phyloP scores from a whole-genome alignment of 2,888 invertebrate species.

The Tachystola acroxantha region DNA sequence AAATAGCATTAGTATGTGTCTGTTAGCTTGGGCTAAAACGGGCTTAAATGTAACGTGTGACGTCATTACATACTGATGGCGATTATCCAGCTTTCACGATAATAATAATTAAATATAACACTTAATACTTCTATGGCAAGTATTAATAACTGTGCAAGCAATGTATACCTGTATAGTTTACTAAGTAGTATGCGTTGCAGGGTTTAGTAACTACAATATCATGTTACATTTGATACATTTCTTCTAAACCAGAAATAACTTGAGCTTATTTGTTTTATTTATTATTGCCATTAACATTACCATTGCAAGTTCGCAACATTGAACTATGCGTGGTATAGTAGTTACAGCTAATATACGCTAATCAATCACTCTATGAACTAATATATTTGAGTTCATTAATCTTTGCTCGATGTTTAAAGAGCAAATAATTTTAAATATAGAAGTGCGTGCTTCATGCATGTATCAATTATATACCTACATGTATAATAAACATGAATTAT shows the following conservation, averaged over 20 bases:
- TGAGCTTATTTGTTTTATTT: background rate
- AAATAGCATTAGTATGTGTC: conserved; percentile 54
- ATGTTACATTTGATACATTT: too few relatives aligned
- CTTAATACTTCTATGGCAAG: too few relatives aligned
- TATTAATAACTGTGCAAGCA: too few relatives aligned
- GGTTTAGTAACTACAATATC: too few relatives aligned
- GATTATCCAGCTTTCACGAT: conserved; percentile 56
- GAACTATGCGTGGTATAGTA: background rate
- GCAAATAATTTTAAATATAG: too few relatives aligned
- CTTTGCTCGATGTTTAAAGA: background rate
- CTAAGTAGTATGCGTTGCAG: too few relatives aligned
- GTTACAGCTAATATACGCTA: background rate
- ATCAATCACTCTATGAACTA: background rate
- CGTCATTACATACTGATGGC: conserved; percentile 41
- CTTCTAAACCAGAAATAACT: too few relatives aligned
- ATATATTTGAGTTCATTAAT: background rate
- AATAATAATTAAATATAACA: conserved; percentile 32
- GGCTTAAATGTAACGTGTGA: conserved; percentile 50
- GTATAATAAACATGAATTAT: too few relatives aligned
- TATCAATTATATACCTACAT: too few relatives aligned
- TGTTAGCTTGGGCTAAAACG: conserved; percentile 52
- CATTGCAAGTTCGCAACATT: background rate
- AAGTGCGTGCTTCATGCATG: too few relatives aligned
- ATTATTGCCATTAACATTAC: background rate
- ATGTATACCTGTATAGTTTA: too few relatives aligned